phyloP scores from a whole-genome alignment of 2,797 vertebrate species.

The Anniella stebbinsi region DNA sequence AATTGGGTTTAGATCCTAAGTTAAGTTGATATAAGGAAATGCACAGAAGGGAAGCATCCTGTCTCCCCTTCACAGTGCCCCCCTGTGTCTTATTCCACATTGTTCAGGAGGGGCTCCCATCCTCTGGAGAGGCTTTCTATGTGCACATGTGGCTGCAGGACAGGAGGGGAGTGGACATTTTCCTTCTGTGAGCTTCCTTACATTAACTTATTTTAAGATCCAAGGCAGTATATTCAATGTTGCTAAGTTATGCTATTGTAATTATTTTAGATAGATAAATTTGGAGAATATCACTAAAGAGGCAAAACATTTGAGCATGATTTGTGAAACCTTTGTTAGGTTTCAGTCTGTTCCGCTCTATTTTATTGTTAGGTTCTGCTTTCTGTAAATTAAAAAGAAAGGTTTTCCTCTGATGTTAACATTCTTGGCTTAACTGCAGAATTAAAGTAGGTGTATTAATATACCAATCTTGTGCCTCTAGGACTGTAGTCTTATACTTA shows the following conservation, averaged over 20 bases:
- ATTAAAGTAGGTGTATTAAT: neutral
- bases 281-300: neutral
- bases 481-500: neutral
- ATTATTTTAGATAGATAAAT: neutral
- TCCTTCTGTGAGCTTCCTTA: neutral
- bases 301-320: neutral
- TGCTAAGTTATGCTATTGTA: neutral
- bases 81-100: neutral
- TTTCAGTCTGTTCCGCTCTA: neutral
- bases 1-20: neutral
- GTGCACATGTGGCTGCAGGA: neutral
- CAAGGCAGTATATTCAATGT: neutral
- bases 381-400: neutral
- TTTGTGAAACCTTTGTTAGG: neutral
- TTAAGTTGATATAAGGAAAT: neutral
- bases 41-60: neutral
- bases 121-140: neutral
- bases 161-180: neutral
- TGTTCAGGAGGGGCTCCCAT: too few relatives aligned
- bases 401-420: neutral
- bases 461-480: neutral
- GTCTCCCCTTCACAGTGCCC: neutral
- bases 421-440: neutral
- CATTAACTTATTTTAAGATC: neutral
- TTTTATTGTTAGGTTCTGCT: neutral